Base-by-base conservation (phyloP, 1,140 invertebrate genomes). In the Bradysia coprophila region DNA sequence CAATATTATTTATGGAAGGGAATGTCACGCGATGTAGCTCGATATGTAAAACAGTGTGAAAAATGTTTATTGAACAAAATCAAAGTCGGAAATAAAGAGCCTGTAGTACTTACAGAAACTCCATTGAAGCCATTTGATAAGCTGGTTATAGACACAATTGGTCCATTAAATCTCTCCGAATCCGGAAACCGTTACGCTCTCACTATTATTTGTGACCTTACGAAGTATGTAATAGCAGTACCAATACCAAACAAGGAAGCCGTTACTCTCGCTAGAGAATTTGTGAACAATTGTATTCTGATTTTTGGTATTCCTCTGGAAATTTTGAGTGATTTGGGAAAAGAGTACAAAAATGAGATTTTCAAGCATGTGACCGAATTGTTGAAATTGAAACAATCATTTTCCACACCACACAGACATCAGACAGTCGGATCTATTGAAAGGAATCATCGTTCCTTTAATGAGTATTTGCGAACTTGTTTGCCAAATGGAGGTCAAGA, bases 81-180 rank as follows among this genome's bases (percentile, higher is more conserved):
- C 10, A 40, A 21, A 19, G 19, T 16, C 16, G 22, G 28, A 39
- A 40, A n/a, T 3, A 49, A 46, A 33, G 21, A 19, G 22, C 51
- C 49, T 0, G 45, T 55, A 46, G 21, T 24, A 19, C 49, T 51
- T 2, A 54, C 50, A 2, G 43, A 48, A 20, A 49, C 48, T 1
- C 43, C 48, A 2, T 19, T 23, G 10, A 22, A 39, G 8, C 21
- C 40, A 9, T 52, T 44, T 21, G 45, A 51, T 4, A 48, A 46
- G 28, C 3, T 50, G 28, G 38, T 43, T 2, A 18, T 50, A 4
- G 45, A 50, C 38, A 48, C 42, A 2, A 38, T 45, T 2, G 45
- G 44, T 50, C 2, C 18, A 46, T 21, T 46, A 8, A 16, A 10
- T 5, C 38, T 22, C 19, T 43, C 47, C 9, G 4, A 39, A 19